These are phyloP conservation scores for Zonitis immaculata DNA, from an alignment of 2,888 invertebrate species.

Conservation along the genomic window DNA sequence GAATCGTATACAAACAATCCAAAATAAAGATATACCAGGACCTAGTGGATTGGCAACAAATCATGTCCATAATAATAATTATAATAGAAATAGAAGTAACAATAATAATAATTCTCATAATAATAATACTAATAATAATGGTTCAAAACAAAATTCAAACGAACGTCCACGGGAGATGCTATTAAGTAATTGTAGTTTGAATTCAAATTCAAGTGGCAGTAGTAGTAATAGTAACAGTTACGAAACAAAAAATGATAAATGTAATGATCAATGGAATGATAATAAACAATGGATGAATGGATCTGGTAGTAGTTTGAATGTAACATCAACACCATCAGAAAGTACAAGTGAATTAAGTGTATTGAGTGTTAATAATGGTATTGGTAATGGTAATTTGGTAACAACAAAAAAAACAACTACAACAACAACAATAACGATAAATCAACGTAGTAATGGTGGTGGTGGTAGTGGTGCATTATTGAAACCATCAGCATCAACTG, in stretches of 20 bases:
- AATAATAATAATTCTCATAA: background rate
- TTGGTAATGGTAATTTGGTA: slow-evolving; percentile 9
- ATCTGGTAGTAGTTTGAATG: slow-evolving; percentile 43
- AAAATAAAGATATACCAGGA: slow-evolving; percentile 11
- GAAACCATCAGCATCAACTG: slow-evolving; percentile 61
- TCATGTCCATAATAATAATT: background rate
- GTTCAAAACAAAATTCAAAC: slow-evolving; percentile 18
- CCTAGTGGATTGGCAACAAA: slow-evolving; percentile 10
- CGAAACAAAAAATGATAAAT: slow-evolving; percentile 34
- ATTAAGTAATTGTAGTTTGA: slow-evolving; percentile 55
- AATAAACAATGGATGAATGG: slow-evolving; percentile 43
- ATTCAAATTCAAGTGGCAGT: slow-evolving; percentile 52
- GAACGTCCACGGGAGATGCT: slow-evolving; percentile 45
- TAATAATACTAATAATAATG: slow-evolving; percentile 3
- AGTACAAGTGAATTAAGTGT: slow-evolving; percentile 42
- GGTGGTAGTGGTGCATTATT: too few relatives aligned
- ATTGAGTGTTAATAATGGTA: slow-evolving; percentile 34
- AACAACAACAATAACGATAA: slow-evolving; percentile 11
- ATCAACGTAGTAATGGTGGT: slow-evolving; percentile 26
- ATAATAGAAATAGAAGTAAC: background rate
- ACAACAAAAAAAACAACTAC: slow-evolving; percentile 18
- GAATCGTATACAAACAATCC: slow-evolving; percentile 4
- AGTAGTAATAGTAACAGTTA: slow-evolving; percentile 48
- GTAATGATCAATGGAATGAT: slow-evolving; percentile 39
- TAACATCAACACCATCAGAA: slow-evolving; percentile 42